These are phyloP conservation scores for Trichomycterus rosablanca DNA, from an alignment of 2,113 vertebrate species.

Conservation along the genomic window DNA sequence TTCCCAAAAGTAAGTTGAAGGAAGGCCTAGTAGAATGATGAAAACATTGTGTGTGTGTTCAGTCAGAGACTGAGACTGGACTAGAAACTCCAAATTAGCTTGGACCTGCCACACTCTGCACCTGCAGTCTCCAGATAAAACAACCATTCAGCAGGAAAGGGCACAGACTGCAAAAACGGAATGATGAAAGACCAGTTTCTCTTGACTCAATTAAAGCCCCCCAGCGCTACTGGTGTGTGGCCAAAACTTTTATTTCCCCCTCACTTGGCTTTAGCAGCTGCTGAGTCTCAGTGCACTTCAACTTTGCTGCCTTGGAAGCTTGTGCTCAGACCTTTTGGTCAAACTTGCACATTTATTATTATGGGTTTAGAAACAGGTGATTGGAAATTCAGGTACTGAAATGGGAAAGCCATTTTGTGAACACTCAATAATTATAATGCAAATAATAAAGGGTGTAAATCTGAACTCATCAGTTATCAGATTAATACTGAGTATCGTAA, in stretches of 20 bases:
- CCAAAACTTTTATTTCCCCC: conserved; percentile 49
- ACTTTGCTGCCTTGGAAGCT: conserved; percentile 29
- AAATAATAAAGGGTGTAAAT: conserved; percentile 3
- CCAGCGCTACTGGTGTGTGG: conserved; percentile 44
- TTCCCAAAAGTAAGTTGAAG: no score
- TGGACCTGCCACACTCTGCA: conserved; percentile 37
- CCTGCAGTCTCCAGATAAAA: conserved; percentile 56
- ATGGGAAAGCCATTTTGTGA: conserved; percentile 11
- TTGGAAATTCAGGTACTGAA: background rate
- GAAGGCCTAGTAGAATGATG: background rate
- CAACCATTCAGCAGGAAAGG: conserved; percentile 52
- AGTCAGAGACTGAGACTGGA: background rate
- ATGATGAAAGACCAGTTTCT: conserved; percentile 51
- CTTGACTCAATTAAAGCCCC: conserved; percentile 60
- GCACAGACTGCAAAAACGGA: conserved; percentile 40
- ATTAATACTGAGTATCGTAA: conserved; percentile 14
- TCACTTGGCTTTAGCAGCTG: conserved; percentile 37
- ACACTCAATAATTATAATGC: background rate
- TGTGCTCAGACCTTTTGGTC: conserved; percentile 17
- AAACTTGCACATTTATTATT: conserved; percentile 5
- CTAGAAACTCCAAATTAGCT: conserved; percentile 11
- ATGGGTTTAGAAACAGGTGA: conserved; percentile 7
- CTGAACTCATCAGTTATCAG: background rate
- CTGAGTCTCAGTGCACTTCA: conserved; percentile 35
- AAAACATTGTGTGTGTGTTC: background rate